phyloP scores from a whole-genome alignment of 2,113 vertebrate species.

The Pholis gunnellus region DNA sequence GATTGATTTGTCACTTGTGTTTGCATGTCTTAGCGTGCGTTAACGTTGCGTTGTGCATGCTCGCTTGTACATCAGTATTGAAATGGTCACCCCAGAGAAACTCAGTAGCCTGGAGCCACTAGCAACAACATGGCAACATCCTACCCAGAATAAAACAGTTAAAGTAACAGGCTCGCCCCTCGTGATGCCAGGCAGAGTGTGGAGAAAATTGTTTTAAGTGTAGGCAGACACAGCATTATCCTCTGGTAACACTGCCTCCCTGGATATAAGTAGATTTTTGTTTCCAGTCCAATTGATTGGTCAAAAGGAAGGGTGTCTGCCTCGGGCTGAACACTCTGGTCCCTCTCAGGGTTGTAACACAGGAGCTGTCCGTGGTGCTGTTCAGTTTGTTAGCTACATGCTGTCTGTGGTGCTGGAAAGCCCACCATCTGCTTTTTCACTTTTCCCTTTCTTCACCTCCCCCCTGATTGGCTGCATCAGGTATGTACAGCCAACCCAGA shows the following conservation, averaged over 20 bases:
- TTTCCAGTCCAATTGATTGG: constrained; percentile 3
- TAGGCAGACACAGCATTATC: constrained; percentile 13
- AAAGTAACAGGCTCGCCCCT: constrained; percentile 38
- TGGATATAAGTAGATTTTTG: constrained; percentile 15
- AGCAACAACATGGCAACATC: constrained; percentile 39
- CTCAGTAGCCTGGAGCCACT: constrained; percentile 26
- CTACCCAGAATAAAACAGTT: constrained; percentile 41
- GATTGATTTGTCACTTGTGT: background rate
- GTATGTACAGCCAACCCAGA: background rate
- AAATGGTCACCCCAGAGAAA: constrained; percentile 21
- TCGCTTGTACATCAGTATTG: background rate
- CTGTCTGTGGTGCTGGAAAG: background rate
- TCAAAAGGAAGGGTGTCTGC: background rate
- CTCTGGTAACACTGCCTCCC: background rate
- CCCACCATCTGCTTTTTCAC: background rate
- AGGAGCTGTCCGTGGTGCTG: constrained; percentile 54
- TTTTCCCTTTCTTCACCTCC: background rate
- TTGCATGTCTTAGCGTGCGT: background rate
- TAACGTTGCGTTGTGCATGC: background rate
- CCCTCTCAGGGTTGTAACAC: background rate
- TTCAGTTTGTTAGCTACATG: background rate
- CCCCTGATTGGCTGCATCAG: background rate
- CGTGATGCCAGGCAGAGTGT: constrained; percentile 2
- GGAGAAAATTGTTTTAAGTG: constrained; percentile 12
- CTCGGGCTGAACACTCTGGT: background rate